These are phyloP conservation scores for Syrmaticus mikado DNA, from an alignment of 2,113 vertebrate genomes.

Conservation along the genomic window DNA sequence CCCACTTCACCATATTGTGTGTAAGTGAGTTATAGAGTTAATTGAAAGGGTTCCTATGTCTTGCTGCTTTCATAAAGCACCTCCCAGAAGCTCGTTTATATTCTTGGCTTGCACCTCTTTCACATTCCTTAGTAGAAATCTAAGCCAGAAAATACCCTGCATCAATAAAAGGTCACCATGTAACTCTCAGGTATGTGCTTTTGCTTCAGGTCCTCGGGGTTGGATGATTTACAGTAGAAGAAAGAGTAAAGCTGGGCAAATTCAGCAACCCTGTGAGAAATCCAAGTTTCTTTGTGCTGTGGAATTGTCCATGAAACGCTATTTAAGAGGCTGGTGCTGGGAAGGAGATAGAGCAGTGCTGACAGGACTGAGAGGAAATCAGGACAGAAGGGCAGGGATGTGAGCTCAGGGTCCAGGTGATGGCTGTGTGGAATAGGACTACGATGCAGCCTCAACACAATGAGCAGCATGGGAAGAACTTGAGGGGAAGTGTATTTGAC, in stretches of 20 bases:
- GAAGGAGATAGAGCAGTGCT: background rate
- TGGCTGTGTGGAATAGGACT: background rate
- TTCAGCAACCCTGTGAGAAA: background rate
- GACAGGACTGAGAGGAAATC: background rate
- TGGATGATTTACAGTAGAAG: background rate
- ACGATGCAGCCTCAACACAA: background rate
- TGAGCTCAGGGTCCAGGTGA: background rate
- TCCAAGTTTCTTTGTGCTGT: background rate
- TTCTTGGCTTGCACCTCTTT: background rate
- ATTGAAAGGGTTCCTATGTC: background rate
- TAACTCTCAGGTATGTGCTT: fast-evolving
- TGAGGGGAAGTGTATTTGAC: fast-evolving
- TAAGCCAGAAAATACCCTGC: background rate
- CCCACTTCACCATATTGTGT: background rate
- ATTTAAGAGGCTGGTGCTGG: background rate
- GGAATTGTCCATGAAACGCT: background rate
- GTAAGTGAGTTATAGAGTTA: background rate
- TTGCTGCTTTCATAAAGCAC: background rate
- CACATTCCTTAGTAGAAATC: background rate
- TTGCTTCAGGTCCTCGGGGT: background rate
- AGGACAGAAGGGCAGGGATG: background rate
- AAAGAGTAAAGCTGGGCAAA: background rate
- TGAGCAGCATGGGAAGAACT: background rate
- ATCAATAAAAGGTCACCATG: background rate
- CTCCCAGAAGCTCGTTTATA: background rate